Evolutionary conservation across 2,888 invertebrate genomes (phyloP), one percentile per base, ranked within the genome.

Genomic region (Encarsia formosa): DNA sequence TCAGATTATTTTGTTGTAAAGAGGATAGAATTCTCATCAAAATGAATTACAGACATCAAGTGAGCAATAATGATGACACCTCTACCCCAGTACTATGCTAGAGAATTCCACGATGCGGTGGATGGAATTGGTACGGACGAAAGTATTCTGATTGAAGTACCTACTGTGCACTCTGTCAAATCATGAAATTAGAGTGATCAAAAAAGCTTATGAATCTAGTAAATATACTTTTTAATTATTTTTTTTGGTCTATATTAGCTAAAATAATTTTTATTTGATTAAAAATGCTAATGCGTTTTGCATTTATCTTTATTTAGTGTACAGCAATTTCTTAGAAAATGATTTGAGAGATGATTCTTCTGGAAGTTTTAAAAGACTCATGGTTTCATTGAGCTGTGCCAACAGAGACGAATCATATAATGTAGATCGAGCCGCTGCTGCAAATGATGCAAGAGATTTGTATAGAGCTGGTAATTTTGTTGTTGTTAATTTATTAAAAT

Each of bases 261-360:
- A 22, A 29, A 23, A 26, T 26, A 39, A n/a, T 34, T 48, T 40
- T 5, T 5, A 41, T 39, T 48, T 35, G 32, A 24, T 5, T 22
- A 8, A 39, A 26, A 45, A 45, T 32, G 6, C 13, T 24, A n/a
- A 18, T 24, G 3, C 22, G 13, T 18, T 39, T 41, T 23, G 18
- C n/a, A 38, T 77, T 78, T 43, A 2, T 31, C 4, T 39, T 18
- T 19, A 45, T 31, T 32, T 74, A 94, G 93, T 91, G 70, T 93
- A 85, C 67, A 85, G 86, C 45, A 83, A 79, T 46, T 80, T 86
- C 31, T 77, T 95, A 61, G 94, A 95, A 68, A 82, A 86, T 44
- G 93, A 93, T 70, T 75, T 96, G 22, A 81, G 81, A 58, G 84
- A 86, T 43, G 97, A 97, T 71, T 94, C 95, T 2, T 91, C 91